These are phyloP conservation scores for Cephus runcator DNA, from an alignment of 2,888 invertebrate genomes.

Conservation along the genomic window DNA sequence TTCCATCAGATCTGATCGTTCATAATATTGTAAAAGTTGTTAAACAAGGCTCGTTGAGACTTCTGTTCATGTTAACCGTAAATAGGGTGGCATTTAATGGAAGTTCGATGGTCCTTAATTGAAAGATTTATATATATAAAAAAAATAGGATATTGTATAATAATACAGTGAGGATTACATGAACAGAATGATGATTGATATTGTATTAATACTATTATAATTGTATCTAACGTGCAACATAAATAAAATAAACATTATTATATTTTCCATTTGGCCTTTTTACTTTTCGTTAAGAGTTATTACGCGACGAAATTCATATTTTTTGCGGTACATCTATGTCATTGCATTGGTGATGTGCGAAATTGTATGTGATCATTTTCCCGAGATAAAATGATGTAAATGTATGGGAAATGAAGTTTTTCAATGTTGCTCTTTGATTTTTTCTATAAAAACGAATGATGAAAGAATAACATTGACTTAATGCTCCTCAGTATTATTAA, in stretches of 20 bases:
- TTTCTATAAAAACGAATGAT: background rate
- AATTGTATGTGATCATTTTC: background rate
- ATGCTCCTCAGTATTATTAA: background rate
- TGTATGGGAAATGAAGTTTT: background rate
- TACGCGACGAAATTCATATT: background rate
- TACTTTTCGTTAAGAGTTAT: slow-evolving; percentile 18
- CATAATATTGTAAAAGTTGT: slow-evolving; percentile 56
- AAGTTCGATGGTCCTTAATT: slow-evolving; percentile 47
- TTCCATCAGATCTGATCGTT: slow-evolving; percentile 43
- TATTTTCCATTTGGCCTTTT: slow-evolving; percentile 56
- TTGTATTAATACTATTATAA: slow-evolving; percentile 61
- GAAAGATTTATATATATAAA: slow-evolving; percentile 60
- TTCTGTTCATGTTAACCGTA: slow-evolving; percentile 34
- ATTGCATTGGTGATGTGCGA: background rate
- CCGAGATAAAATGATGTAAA: background rate
- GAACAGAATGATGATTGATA: slow-evolving; percentile 55
- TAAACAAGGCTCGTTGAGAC: slow-evolving; percentile 47
- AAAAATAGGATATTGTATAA: slow-evolving; percentile 57
- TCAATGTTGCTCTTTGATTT: background rate
- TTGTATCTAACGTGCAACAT: slow-evolving; percentile 59
- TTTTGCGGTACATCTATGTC: background rate
- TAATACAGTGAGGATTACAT: slow-evolving; percentile 55
- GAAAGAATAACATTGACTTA: background rate
- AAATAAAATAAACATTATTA: slow-evolving; percentile 60
- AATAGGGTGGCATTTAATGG: slow-evolving; percentile 21